These are phyloP conservation scores for Ennomos fuscantarius DNA, from an alignment of 2,888 invertebrate genomes.

Conservation along the genomic window DNA sequence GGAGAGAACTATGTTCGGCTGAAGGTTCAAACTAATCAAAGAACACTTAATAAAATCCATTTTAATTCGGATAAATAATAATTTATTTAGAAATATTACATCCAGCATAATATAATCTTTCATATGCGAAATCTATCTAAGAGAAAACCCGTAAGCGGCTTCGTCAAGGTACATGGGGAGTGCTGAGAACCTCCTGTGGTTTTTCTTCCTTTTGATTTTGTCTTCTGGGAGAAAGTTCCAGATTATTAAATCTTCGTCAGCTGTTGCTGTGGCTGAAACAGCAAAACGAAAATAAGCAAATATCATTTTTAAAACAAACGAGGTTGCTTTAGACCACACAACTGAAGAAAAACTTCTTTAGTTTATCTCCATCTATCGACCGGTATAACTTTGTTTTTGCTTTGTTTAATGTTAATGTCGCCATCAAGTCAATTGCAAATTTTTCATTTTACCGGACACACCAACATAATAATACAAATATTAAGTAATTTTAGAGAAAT, in stretches of 20 bases:
- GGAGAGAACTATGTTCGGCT: too few species aligned
- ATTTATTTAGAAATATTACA: constrained; percentile 17
- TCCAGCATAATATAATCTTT: constrained; percentile 33
- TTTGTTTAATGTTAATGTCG: too few species aligned
- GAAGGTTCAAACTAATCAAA: too few species aligned
- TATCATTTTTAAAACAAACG: too few species aligned
- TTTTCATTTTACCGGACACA: too few species aligned
- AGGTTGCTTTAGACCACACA: too few species aligned
- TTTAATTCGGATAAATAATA: not conserved
- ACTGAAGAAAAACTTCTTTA: too few species aligned
- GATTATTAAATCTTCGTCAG: constrained; percentile 75
- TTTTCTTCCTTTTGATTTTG: constrained; percentile 48
- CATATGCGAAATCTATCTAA: constrained; percentile 42
- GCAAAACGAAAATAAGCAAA: constrained; percentile 16
- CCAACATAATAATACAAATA: too few species aligned
- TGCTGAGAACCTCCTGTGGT: constrained; percentile 55
- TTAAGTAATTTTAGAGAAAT: too few species aligned
- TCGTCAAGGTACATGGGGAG: constrained; percentile 67
- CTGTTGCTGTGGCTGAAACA: constrained; percentile 72
- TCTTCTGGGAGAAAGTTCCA: constrained; percentile 80
- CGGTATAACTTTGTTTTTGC: too few species aligned
- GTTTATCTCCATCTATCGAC: too few species aligned
- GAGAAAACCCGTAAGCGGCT: constrained; percentile 54
- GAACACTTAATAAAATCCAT: not conserved
- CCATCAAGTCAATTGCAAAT: too few species aligned